Evolutionary conservation across 2,888 invertebrate genomes (phyloP).

Genomic region (Drosophila mettleri): DNA sequence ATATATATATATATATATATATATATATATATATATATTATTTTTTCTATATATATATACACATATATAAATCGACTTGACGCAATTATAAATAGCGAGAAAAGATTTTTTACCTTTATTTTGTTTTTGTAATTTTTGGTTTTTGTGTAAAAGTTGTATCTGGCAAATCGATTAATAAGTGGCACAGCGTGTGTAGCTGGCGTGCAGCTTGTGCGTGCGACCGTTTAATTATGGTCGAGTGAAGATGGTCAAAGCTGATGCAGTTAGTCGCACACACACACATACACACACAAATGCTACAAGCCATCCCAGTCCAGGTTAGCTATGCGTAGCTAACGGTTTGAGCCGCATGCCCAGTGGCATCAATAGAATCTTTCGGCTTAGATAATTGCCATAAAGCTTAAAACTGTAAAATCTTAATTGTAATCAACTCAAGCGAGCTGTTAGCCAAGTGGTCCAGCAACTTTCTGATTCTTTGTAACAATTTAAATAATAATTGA

Average conservation of each 20-base stretch:
- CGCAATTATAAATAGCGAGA: constrained; percentile 38
- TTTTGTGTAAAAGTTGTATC: constrained; percentile 21
- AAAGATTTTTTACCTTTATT: constrained; percentile 39
- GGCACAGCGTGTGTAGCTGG: constrained; percentile 62
- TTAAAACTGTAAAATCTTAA: constrained; percentile 44
- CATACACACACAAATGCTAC: constrained; percentile 52
- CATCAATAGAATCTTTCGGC: constrained; percentile 41
- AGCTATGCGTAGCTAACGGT: constrained; percentile 52
- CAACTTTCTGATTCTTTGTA: constrained; percentile 20
- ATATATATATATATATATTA: constrained; percentile 41
- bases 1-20: constrained; percentile 39
- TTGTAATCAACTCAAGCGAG: constrained; percentile 17
- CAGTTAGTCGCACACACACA: constrained; percentile 57
- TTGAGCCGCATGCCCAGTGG: constrained; percentile 51
- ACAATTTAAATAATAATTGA: constrained; percentile 2
- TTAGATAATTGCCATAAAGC: constrained; percentile 34
- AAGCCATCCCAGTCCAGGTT: constrained; percentile 20
- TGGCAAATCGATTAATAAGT: constrained; percentile 74
- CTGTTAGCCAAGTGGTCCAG: neutral
- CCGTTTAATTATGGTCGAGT: constrained; percentile 71
- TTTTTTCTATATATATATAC: too few species aligned
- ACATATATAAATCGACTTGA: too few species aligned
- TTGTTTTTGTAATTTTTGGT: neutral
- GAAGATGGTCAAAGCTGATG: constrained; percentile 65
- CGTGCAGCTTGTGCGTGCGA: constrained; percentile 39